Conservation (phyloP, 2,113 vertebrate genomes). For the Rhea americana region DNA sequence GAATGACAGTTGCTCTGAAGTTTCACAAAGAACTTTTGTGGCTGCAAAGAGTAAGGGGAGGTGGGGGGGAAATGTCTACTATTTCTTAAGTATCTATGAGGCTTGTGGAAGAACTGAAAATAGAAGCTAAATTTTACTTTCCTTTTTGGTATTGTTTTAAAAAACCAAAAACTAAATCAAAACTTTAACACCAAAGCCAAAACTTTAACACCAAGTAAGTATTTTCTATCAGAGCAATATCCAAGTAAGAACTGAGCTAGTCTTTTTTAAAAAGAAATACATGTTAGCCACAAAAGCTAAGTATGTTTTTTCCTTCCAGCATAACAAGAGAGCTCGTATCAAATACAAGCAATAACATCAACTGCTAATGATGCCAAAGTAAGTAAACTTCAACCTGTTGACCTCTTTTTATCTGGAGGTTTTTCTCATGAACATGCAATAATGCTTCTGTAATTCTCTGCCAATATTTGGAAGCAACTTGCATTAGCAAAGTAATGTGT, state of each 20-base stretch:
- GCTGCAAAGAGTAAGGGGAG: neutral
- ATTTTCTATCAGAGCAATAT: neutral
- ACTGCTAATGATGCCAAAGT: neutral
- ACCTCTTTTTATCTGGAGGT: neutral
- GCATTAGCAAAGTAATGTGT: neutral
- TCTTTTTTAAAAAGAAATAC: neutral
- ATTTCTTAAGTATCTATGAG: neutral
- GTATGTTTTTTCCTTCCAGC: neutral
- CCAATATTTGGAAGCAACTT: neutral
- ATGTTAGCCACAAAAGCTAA: neutral
- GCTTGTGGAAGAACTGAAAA: neutral
- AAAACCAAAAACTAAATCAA: neutral
- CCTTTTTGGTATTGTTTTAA: neutral
- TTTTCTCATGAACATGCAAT: constrained; percentile 41
- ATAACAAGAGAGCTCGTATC: neutral
- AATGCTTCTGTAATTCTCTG: constrained; percentile 35
- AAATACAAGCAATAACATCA: neutral
- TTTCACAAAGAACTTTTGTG: neutral
- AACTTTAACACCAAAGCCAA: neutral
- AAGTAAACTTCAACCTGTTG: constrained; percentile 25
- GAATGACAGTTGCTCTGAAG: neutral
- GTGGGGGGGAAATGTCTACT: neutral
- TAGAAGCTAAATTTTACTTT: neutral
- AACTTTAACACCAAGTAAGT: neutral
- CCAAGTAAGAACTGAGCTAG: neutral